These are phyloP conservation scores for Cariama cristata DNA, from an alignment of 2,113 vertebrate genomes.

Conservation along the genomic window DNA sequence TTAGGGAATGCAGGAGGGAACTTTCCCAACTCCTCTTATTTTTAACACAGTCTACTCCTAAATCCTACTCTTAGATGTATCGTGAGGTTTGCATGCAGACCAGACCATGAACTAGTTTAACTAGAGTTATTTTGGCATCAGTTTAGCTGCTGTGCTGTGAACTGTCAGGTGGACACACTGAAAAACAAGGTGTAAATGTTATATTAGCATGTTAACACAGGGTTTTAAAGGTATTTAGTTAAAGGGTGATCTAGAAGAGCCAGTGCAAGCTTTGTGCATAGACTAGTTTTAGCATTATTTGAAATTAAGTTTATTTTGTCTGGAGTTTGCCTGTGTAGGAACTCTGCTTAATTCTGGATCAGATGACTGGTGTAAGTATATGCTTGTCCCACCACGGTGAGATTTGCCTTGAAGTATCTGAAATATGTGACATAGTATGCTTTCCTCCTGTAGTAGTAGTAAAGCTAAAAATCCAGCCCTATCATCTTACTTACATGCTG, in stretches of 20 bases:
- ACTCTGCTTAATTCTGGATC: background rate
- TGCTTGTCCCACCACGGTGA: background rate
- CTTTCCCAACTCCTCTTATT: background rate
- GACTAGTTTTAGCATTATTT: background rate
- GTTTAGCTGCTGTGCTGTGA: background rate
- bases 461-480: background rate
- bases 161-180: background rate
- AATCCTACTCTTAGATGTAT: background rate
- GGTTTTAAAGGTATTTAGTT: background rate
- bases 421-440: background rate
- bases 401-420: background rate
- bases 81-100: background rate
- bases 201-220: background rate
- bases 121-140: background rate
- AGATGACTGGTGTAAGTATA: background rate
- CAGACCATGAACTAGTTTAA: constrained; percentile 25
- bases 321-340: background rate
- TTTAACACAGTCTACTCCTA: background rate
- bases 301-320: background rate
- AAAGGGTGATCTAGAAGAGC: background rate
- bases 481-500: background rate
- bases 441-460: background rate
- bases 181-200: background rate
- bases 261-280: background rate
- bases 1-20: background rate